A percentile compares a stretch with the other conserved stretches of the same genome.
These are phyloP conservation scores for Apotomis betuletana DNA, from an alignment of 2,888 invertebrate genomes.

Conservation along the genomic window DNA sequence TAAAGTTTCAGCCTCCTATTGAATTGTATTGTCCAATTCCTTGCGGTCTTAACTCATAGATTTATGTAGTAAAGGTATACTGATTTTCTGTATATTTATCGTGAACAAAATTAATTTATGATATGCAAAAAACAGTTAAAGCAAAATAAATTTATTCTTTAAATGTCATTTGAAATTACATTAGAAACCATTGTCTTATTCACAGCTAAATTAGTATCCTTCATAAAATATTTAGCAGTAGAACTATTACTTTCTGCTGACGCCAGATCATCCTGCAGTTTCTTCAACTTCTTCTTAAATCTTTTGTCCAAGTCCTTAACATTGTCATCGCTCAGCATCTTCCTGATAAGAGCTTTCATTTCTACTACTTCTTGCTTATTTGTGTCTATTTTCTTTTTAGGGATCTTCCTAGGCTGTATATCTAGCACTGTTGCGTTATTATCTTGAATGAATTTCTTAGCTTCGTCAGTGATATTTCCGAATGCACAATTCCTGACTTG, in stretches of 20 bases:
- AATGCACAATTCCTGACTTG: slow-evolving; percentile 61
- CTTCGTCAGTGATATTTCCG: slow-evolving; percentile 53
- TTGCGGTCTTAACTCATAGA: no score
- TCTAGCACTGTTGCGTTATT: slow-evolving; percentile 74
- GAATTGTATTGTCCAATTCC: no score
- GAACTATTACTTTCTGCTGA: slow-evolving; percentile 52
- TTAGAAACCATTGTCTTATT: slow-evolving; percentile 41
- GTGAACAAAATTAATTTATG: no score
- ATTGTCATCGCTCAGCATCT: slow-evolving; percentile 59
- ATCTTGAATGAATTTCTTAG: slow-evolving; percentile 54
- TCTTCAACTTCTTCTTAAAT: slow-evolving; percentile 59
- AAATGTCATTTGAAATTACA: slow-evolving; percentile 48
- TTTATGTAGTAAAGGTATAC: no score
- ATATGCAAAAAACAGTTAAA: not conserved
- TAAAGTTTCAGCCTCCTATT: no score
- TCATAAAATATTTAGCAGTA: slow-evolving; percentile 3
- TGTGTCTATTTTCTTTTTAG: slow-evolving; percentile 40
- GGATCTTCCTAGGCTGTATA: slow-evolving; percentile 44
- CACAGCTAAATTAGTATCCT: slow-evolving; percentile 1
- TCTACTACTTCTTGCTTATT: slow-evolving; percentile 49
- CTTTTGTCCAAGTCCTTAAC: slow-evolving; percentile 52
- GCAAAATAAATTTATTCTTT: slow-evolving; percentile 24
- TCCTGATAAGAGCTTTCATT: slow-evolving; percentile 61
- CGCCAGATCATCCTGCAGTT: slow-evolving; percentile 55
- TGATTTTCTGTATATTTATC: no score